phyloP scores from a whole-genome alignment of 37 sponge, comb jelly and placozoan species.

The Crambe crambe region DNA sequence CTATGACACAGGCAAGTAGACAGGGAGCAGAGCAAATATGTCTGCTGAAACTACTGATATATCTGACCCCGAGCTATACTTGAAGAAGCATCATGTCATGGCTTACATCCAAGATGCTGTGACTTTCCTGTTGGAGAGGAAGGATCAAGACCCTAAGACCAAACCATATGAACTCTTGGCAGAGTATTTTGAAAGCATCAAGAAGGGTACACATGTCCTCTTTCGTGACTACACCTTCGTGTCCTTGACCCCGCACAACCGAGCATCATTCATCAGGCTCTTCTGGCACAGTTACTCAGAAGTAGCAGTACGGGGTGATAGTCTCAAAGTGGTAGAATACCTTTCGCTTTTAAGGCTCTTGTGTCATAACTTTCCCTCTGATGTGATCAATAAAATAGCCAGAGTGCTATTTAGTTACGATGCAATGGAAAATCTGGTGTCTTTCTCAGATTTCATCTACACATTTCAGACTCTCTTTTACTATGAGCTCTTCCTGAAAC shows the following conservation, averaged over 20 bases:
- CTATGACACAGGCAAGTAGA: no score
- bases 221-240: slow-evolving; percentile 75
- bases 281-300: slow-evolving; percentile 53
- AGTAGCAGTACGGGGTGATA: slow-evolving; percentile 36
- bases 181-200: slow-evolving; percentile 76
- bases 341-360: slow-evolving; percentile 62
- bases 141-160: slow-evolving; percentile 70
- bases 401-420: slow-evolving; percentile 9
- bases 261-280: slow-evolving; percentile 67
- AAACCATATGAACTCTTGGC: slow-evolving; percentile 63
- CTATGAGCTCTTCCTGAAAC: slow-evolving; percentile 68
- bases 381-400: slow-evolving; percentile 5
- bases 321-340: slow-evolving; percentile 61
- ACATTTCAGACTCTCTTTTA: slow-evolving; percentile 78
- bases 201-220: slow-evolving; percentile 66
- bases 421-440: slow-evolving; percentile 14
- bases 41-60: no score
- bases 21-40: no score
- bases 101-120: slow-evolving; percentile 75
- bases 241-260: slow-evolving; percentile 78
- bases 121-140: slow-evolving; percentile 32
- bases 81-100: slow-evolving; percentile 72
- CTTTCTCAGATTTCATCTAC: slow-evolving; percentile 71
- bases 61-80: slow-evolving; percentile 55
- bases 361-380: slow-evolving; percentile 71